Conservation (phyloP, 2,888 invertebrate species). For the Noctua janthina region DNA sequence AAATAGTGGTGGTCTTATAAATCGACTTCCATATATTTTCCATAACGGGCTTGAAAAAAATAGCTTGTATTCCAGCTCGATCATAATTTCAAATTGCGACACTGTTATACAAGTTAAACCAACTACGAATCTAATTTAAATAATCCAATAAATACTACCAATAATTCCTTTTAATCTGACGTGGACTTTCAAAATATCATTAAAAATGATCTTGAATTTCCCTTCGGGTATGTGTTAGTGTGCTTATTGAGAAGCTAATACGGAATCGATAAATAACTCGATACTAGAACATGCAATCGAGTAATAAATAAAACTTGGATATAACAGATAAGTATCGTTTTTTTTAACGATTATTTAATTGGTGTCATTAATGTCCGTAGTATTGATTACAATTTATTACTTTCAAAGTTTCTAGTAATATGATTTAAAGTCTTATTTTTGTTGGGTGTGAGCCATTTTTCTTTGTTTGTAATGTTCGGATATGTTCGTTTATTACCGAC, state of each 20-base stretch:
- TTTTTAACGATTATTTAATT: slow-evolving; percentile 84
- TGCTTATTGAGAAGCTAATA: slow-evolving; percentile 73
- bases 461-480: slow-evolving; percentile 19
- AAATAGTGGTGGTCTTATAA: slow-evolving; percentile 38
- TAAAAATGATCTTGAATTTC: slow-evolving; percentile 71
- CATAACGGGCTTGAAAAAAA: slow-evolving; percentile 40
- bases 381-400: slow-evolving; percentile 85
- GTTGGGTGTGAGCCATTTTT: slow-evolving; percentile 36
- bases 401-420: slow-evolving; percentile 62
- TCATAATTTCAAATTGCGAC: slow-evolving; percentile 64
- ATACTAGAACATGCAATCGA: slow-evolving; percentile 74
- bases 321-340: slow-evolving; percentile 74
- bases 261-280: slow-evolving; percentile 70
- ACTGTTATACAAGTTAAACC: slow-evolving; percentile 56
- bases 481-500: slow-evolving; percentile 15
- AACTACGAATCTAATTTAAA: slow-evolving; percentile 59
- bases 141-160: slow-evolving; percentile 67
- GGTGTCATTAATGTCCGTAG: slow-evolving; percentile 79
- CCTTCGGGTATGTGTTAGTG: slow-evolving; percentile 67
- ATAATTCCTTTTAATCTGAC: slow-evolving; percentile 77
- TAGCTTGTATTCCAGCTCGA: slow-evolving; percentile 33
- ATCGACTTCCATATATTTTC: slow-evolving; percentile 30
- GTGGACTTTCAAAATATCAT: slow-evolving; percentile 76
- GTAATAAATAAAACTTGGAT: slow-evolving; percentile 77
- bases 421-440: slow-evolving; percentile 62